Evolutionary conservation across 2,888 invertebrate genomes (phyloP).

Genomic region (Hesperia comma): DNA sequence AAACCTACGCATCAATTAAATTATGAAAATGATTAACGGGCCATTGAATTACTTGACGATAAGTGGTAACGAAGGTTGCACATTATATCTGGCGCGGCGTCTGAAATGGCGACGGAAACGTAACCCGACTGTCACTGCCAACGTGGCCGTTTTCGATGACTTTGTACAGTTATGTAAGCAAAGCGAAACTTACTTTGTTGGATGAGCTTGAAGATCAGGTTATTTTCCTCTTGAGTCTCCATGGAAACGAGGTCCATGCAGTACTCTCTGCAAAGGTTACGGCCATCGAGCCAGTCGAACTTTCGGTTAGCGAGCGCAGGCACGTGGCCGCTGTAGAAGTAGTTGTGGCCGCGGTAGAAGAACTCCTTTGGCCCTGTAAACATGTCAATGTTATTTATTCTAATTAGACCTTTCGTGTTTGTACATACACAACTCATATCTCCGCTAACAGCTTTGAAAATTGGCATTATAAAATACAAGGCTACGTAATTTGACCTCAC

Average conservation of each 20-base stretch:
- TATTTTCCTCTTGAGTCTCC: conserved; percentile 95
- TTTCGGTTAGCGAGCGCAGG: conserved; percentile 90
- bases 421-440: conserved; percentile 25
- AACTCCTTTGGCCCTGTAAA: conserved; percentile 94
- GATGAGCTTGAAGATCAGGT: conserved; percentile 93
- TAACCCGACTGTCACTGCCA: too few species aligned
- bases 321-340: conserved; percentile 93
- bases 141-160: too few species aligned
- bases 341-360: conserved; percentile 93
- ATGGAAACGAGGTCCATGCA: conserved; percentile 96
- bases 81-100: too few species aligned
- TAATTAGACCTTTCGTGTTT: conserved; percentile 21
- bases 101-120: too few species aligned
- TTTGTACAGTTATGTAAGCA: too few species aligned
- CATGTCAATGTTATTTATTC: conserved; percentile 38
- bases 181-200: conserved; percentile 87
- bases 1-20: too few species aligned
- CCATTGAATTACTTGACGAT: too few species aligned
- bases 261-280: conserved; percentile 95
- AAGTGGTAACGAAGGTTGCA: too few species aligned
- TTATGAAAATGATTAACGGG: too few species aligned
- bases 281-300: conserved; percentile 95
- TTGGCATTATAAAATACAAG: conserved; percentile 44
- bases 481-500: conserved; percentile 50
- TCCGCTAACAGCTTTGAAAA: conserved; percentile 32